These are phyloP conservation scores for Petrocephalus microphthalmus DNA, from an alignment of 2,113 vertebrate species.

Conservation along the genomic window DNA sequence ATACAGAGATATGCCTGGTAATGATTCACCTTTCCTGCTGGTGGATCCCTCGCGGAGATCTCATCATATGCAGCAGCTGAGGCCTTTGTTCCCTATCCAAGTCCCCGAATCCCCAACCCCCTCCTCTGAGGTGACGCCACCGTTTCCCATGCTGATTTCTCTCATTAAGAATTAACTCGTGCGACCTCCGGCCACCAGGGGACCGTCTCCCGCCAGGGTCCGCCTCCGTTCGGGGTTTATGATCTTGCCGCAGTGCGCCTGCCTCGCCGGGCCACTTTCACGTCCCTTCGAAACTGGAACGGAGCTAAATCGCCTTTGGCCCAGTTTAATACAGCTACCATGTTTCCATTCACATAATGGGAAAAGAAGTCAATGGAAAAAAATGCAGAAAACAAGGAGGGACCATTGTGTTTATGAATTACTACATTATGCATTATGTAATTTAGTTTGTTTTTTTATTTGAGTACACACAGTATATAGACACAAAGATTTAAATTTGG, in stretches of 20 bases:
- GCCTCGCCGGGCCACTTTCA: slow-evolving; percentile 38
- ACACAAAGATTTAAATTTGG: background rate
- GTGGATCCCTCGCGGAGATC: slow-evolving; percentile 38
- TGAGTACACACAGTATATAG: background rate
- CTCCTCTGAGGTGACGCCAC: slow-evolving; percentile 51
- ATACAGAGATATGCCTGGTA: slow-evolving; percentile 41
- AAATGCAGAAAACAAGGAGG: background rate
- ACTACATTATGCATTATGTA: background rate
- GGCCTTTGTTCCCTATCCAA: slow-evolving; percentile 52
- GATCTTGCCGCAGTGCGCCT: slow-evolving; percentile 60
- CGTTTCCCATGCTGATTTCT: slow-evolving; percentile 66
- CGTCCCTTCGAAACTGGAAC: background rate
- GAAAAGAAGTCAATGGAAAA: background rate
- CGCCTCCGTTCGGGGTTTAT: slow-evolving; percentile 43
- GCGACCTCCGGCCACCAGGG: slow-evolving; percentile 59
- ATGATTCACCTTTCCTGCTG: slow-evolving; percentile 37
- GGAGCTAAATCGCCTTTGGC: background rate
- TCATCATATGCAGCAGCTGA: slow-evolving; percentile 42
- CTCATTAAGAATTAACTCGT: slow-evolving; percentile 77
- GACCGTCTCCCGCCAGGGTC: slow-evolving; percentile 43
- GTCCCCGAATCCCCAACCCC: background rate
- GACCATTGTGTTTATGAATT: background rate
- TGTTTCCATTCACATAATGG: background rate
- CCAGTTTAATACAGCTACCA: background rate
- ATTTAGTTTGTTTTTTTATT: background rate